These are phyloP conservation scores for Apostichopus japonicus DNA, from an alignment of 35 echinoderm and acorn worm genomes.

Conservation along the genomic window DNA sequence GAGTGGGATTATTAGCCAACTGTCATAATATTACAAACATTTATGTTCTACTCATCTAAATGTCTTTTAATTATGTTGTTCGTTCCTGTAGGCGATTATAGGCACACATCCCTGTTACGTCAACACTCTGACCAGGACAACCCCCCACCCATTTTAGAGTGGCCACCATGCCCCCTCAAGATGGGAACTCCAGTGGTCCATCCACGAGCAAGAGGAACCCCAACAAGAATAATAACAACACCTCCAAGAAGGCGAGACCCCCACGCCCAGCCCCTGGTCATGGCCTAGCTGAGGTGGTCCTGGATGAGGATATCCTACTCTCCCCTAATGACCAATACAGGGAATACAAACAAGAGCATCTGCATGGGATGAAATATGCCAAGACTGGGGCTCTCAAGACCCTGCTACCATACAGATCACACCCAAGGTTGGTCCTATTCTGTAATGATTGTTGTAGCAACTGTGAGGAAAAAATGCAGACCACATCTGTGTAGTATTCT, in stretches of 20 bases:
- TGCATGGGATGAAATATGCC: conserved; percentile 34
- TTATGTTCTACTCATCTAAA: background rate
- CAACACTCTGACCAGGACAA: background rate
- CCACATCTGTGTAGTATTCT: no score
- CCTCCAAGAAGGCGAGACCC: background rate
- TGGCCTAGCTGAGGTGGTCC: conserved; percentile 46
- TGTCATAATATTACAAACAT: no score
- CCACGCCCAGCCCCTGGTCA: conserved; percentile 30
- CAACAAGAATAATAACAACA: conserved; percentile 46
- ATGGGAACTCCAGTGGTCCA: conserved; percentile 22
- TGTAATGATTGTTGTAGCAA: no score
- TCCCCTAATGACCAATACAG: conserved; percentile 22
- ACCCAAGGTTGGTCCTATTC: conserved; percentile 1
- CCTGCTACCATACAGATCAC: conserved; percentile 9
- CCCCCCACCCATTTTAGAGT: background rate
- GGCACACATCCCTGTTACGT: background rate
- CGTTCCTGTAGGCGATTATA: background rate
- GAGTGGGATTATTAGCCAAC: no score
- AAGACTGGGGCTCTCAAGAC: conserved; percentile 52
- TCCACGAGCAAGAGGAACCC: conserved; percentile 22
- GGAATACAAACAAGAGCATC: conserved; percentile 40
- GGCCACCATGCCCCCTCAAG: conserved; percentile 34
- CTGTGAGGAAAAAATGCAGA: background rate
- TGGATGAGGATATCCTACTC: conserved; percentile 45
- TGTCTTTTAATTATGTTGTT: background rate